A percentile compares a stretch with the other conserved stretches of the same genome.
phyloP scores from a whole-genome alignment of 2,888 invertebrate species.

The Napeogenes sylphis region DNA sequence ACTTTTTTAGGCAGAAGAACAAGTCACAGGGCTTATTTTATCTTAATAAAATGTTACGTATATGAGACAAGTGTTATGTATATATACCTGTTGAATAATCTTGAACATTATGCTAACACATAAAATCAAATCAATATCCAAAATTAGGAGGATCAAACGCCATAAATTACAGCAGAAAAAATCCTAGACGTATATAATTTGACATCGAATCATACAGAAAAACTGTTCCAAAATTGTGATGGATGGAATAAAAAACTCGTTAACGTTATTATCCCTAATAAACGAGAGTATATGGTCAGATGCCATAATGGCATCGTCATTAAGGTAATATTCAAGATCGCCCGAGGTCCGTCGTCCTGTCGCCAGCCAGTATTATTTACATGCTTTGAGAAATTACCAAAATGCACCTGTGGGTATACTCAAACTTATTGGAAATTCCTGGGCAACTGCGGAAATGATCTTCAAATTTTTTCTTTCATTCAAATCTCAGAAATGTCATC shows the following conservation, averaged over 20 bases:
- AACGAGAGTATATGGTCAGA: constrained; percentile 58
- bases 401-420: constrained; percentile 21
- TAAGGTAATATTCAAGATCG: constrained; percentile 51
- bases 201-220: constrained; percentile 43
- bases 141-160: constrained; percentile 17
- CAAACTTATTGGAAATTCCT: neutral
- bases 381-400: constrained; percentile 23
- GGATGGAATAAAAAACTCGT: constrained; percentile 63
- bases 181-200: constrained; percentile 56
- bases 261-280: constrained; percentile 67
- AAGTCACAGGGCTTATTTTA: neutral
- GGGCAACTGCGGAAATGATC: neutral
- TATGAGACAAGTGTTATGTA: too few relatives aligned
- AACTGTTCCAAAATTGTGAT: constrained; percentile 43
- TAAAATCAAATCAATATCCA: constrained; percentile 14
- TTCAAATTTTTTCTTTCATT: too few relatives aligned
- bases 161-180: constrained; percentile 34
- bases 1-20: neutral
- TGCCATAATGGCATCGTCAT: constrained; percentile 59
- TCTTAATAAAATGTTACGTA: neutral
- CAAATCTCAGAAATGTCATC: too few relatives aligned
- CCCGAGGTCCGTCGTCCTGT: constrained; percentile 49
- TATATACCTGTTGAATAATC: neutral
- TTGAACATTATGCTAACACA: constrained; percentile 1
- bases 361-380: constrained; percentile 42